These are phyloP conservation scores for Oryzias sinensis DNA, from an alignment of 2,797 vertebrate species.

Conservation along the genomic window DNA sequence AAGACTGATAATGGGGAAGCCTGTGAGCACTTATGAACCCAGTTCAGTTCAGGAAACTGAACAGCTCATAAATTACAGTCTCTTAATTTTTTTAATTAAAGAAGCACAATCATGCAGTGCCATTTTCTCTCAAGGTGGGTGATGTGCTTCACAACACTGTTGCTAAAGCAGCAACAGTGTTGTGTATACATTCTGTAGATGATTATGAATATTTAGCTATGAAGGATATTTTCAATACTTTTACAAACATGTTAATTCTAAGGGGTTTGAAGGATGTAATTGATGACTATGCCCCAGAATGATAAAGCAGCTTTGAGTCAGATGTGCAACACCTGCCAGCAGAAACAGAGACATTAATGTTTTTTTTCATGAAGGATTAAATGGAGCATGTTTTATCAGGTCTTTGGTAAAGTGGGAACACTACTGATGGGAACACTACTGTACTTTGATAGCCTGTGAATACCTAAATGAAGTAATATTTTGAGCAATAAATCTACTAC, in stretches of 20 bases:
- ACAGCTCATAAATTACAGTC: background rate
- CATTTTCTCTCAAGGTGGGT: constrained; percentile 13
- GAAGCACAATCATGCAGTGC: background rate
- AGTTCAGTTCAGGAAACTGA: background rate
- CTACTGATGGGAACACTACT: constrained; percentile 10
- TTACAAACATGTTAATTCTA: constrained; percentile 40
- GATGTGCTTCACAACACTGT: constrained; percentile 18
- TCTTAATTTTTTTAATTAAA: background rate
- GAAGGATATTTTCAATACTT: constrained; percentile 52
- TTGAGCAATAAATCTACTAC: constrained; percentile 53
- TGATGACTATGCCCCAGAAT: constrained; percentile 26
- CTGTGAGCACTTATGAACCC: constrained; percentile 14
- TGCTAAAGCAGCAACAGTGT: too few species aligned
- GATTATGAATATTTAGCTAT: constrained; percentile 47
- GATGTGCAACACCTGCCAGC: constrained; percentile 23
- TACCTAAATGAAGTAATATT: constrained; percentile 48
- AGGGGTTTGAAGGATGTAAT: constrained; percentile 51
- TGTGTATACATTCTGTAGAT: constrained; percentile 42
- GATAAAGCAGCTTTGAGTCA: constrained; percentile 26
- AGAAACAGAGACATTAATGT: constrained; percentile 22
- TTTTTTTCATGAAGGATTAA: constrained; percentile 53
- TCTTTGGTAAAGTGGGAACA: constrained; percentile 21
- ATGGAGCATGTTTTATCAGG: constrained; percentile 11
- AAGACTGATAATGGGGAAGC: background rate
- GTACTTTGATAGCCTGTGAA: constrained; percentile 41